Evolutionary conservation across 2,888 invertebrate species (phyloP).

Genomic region (Stictocephala bisonia): DNA sequence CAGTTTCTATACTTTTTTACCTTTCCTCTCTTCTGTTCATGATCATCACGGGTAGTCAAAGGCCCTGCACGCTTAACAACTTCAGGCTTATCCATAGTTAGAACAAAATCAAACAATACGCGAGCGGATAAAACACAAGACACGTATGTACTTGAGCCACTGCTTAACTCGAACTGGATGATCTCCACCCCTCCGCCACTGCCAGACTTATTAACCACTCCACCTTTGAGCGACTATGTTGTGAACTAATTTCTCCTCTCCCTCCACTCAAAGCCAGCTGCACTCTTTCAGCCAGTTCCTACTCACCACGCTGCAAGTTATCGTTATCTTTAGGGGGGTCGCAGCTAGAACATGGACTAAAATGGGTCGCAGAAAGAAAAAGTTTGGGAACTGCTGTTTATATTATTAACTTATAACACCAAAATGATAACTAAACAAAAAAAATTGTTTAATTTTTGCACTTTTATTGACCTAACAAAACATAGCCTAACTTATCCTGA

Average conservation of each 20-base stretch:
- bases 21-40: too few species aligned
- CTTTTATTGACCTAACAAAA: too few species aligned
- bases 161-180: conserved; percentile 10
- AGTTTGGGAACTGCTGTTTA: too few species aligned
- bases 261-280: conserved; percentile 8
- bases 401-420: too few species aligned
- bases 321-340: neutral
- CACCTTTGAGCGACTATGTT: neutral
- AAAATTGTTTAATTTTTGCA: too few species aligned
- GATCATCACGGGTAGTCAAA: neutral
- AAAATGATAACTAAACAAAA: too few species aligned
- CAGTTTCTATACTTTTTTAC: neutral
- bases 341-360: neutral
- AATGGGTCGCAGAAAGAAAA: neutral
- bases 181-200: neutral
- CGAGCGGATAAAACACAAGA: neutral
- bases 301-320: neutral
- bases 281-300: neutral
- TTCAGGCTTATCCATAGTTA: conserved; percentile 4
- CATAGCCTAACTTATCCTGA: too few species aligned
- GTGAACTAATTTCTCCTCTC: too few species aligned
- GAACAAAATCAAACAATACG: conserved; percentile 9
- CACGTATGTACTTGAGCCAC: neutral
- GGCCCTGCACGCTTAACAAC: too few species aligned
- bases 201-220: neutral